Base-by-base conservation (phyloP, 2,113 vertebrate genomes). In the Corythaixoides concolor region DNA sequence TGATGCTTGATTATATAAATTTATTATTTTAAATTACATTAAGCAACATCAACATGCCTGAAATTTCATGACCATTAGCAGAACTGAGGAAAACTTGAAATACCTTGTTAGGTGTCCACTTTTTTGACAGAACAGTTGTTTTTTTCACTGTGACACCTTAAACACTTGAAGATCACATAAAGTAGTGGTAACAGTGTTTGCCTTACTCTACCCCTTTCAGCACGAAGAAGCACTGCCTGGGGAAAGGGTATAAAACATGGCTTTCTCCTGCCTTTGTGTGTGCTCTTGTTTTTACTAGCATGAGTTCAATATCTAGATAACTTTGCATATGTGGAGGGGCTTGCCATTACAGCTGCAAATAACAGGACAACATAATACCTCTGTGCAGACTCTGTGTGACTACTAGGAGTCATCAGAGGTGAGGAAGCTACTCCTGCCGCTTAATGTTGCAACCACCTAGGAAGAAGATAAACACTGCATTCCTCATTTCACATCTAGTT, bases 351-450 rank as follows among this genome's bases (percentile, higher is more conserved):
- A 92, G 24, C 12, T 89, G 20, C 53, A 72, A 86, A 73, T 69
- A 60, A 28, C n/a, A 82, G 21, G 21, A 64, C 8, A 62, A 27
- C 2, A 1, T 8, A 70, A 30, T 15, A 68, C 4, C 10, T 81
- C 63, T 62, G 13, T 68, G 43, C 45, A 56, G 19, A 39, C 12
- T 78, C 23, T 1, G 0, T 52, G 21, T 41, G 35, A 56, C 33
- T 32, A 3, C 16, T 11, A 55, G 21, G 27, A 85, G 39, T 3
- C 37, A 33, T 14, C 0, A 0, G 49, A 74, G 12, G 15, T 39
- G 22, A 83, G 49, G 82, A 92, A 41, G 27, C 10, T 24, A 58
- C 2, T 7, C 15, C 33, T 52, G 7, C 16, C 18, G 5, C 69
- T 58, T 45, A n/a, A 53, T 32, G 41, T 16, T 64, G 28, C 27